phyloP scores from a whole-genome alignment of 2,888 invertebrate genomes.

The Prionchulus punctatus region DNA sequence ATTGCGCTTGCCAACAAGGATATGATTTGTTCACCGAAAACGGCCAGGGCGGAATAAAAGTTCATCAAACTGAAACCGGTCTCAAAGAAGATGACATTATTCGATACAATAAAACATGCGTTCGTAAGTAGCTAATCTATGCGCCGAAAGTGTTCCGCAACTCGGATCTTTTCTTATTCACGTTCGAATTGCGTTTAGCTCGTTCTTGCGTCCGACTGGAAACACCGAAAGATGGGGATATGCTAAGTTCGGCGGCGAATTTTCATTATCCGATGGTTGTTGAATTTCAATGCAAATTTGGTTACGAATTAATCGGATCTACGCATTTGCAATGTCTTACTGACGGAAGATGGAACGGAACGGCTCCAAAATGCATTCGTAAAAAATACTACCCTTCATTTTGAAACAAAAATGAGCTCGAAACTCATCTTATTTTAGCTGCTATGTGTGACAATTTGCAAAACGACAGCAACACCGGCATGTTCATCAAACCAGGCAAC shows the following conservation, averaged over 20 bases:
- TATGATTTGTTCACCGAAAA: slow-evolving; percentile 68
- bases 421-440: slow-evolving; percentile 17
- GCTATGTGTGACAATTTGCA: slow-evolving; percentile 29
- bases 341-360: slow-evolving; percentile 81
- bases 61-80: slow-evolving; percentile 68
- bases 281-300: slow-evolving; percentile 81
- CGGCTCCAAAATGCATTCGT: slow-evolving; percentile 82
- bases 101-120: slow-evolving; percentile 81
- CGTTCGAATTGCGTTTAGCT: slow-evolving; percentile 19
- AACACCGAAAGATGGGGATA: slow-evolving; percentile 26
- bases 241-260: slow-evolving; percentile 18
- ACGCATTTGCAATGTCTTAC: slow-evolving; percentile 68
- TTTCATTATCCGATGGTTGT: slow-evolving; percentile 42
- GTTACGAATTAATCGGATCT: slow-evolving; percentile 75
- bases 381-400: slow-evolving; percentile 32
- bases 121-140: slow-evolving; percentile 40
- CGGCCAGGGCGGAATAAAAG: slow-evolving; percentile 68
- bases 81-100: slow-evolving; percentile 69
- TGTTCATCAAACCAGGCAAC: slow-evolving; percentile 23
- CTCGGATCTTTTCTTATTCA: background rate
- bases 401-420: background rate
- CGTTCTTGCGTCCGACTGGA: slow-evolving; percentile 21
- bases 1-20: slow-evolving; percentile 75
- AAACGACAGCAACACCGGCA: slow-evolving; percentile 24
- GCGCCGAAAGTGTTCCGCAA: background rate